Evolutionary conservation across 2,888 invertebrate genomes (phyloP), one percentile per base, ranked within the genome.

Genomic region (Rotaria magnacalcarata): DNA sequence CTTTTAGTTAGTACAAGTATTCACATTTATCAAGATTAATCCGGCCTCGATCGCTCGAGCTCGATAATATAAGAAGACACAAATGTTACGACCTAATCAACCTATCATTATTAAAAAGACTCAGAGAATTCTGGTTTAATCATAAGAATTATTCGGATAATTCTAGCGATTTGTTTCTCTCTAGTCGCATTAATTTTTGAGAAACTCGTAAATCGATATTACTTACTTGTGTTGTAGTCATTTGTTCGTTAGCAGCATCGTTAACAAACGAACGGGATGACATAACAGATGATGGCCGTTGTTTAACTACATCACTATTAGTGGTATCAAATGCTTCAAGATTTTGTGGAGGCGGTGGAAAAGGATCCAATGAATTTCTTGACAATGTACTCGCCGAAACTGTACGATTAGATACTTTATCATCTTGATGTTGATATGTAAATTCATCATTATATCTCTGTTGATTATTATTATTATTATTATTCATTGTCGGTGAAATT

Each of bases 281-380:
- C 41, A 47, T 19, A 3, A 47, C 41, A 3, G 80, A 80, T 80
- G 80, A n/a, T 47, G 80, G 1, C 5, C 80, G 43, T 27, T 34
- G 67, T 80, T 80, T 80, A 41, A 21, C 19, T 10, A 10, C 14
- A 47, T 41, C 47, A 80, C 14, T 67, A 24, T 56, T 24, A 21
- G 34, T 16, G 3, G 34, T 41, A 41, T 47, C 21, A 41, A 24
- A 8, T n/a, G 8, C 19, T 47, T 80, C 80, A 47, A 80, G 24
- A 11, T 80, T 21, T 80, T 43, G 80, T 47, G 80, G 80, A n/a
- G 80, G 80, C n/a, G 80, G 80, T 24, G 80, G 80, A 43, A 67
- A 67, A 34, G 34, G 67, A 41, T 67, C 67, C 2, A 11, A 67
- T 5, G 67, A 67, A 34, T 16, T 34, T 67, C 67, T 67, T 41